Evolutionary conservation across 30 jellyfish, hydroid and myxozoan genomes (phyloP).

Genomic region (Pseudorhiza aurosa): DNA sequence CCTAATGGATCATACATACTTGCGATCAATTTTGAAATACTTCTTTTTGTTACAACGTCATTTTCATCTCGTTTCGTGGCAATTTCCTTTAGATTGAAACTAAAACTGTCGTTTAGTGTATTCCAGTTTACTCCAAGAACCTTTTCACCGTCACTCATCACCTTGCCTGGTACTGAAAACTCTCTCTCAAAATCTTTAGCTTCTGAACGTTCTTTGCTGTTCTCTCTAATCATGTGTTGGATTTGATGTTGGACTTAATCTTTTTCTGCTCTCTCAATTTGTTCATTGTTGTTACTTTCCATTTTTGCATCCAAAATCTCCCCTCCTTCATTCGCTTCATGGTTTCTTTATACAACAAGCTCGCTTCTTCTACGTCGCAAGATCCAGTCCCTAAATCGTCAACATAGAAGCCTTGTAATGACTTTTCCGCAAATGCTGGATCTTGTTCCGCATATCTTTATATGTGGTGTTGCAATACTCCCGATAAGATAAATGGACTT

Average conservation of each 20-base stretch:
- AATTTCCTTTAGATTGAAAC: not conserved
- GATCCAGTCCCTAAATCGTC: conserved; percentile 31
- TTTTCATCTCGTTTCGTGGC: not conserved
- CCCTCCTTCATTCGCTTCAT: not conserved
- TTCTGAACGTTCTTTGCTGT: too few species aligned
- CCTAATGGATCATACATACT: conserved; percentile 34
- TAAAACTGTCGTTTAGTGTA: not conserved
- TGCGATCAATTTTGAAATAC: not conserved
- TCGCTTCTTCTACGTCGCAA: not conserved
- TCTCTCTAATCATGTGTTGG: too few species aligned
- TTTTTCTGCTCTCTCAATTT: too few species aligned
- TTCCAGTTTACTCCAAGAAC: not conserved
- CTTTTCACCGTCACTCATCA: not conserved
- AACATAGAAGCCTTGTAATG: not conserved
- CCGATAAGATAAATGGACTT: conserved; percentile 20
- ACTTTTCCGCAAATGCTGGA: conserved; percentile 28
- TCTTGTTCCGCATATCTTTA: conserved; percentile 15
- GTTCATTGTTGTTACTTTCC: not conserved
- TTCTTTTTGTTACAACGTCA: conserved; percentile 2
- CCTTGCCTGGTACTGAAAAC: not conserved
- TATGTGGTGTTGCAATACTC: conserved; percentile 15
- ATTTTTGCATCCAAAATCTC: not conserved
- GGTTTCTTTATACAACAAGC: not conserved
- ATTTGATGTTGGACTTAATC: too few species aligned
- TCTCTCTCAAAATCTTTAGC: too few species aligned